These are phyloP conservation scores for Listrodromus nycthemerus DNA, from an alignment of 2,888 invertebrate species.

Conservation along the genomic window DNA sequence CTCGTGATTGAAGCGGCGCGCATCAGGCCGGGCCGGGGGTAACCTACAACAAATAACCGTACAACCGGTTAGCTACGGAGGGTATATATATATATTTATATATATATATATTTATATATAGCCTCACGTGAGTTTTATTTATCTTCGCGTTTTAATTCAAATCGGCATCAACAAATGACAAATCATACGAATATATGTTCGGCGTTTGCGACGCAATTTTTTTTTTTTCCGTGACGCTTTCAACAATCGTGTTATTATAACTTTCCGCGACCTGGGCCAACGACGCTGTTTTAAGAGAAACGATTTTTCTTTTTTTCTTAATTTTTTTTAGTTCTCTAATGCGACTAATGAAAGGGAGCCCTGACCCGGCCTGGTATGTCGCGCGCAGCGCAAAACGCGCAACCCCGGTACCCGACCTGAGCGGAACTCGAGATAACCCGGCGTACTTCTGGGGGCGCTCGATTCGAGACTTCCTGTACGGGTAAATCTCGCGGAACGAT, in stretches of 20 bases:
- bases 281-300: conserved; percentile 27
- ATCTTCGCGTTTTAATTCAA: conserved; percentile 24
- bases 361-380: conserved; percentile 83
- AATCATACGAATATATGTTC: conserved; percentile 7
- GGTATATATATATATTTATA: conserved; percentile 57
- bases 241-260: conserved; percentile 38
- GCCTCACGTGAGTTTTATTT: conserved; percentile 44
- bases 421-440: conserved; percentile 71
- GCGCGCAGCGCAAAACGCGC: conserved; percentile 53
- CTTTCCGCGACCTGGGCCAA: conserved; percentile 62
- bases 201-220: conserved; percentile 29
- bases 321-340: conserved; percentile 33
- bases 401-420: conserved; percentile 70
- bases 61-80: conserved; percentile 72
- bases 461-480: conserved; percentile 36
- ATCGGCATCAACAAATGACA: conserved; percentile 32
- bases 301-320: conserved; percentile 48
- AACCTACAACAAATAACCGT: conserved; percentile 83
- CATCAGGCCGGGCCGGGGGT: conserved; percentile 85
- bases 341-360: conserved; percentile 78
- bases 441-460: conserved; percentile 45
- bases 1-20: conserved; percentile 82
- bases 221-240: conserved; percentile 29
- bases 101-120: conserved; percentile 62
- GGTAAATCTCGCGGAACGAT: conserved; percentile 53